phyloP scores from a whole-genome alignment of 2,888 invertebrate genomes.

The Diploptera punctata region DNA sequence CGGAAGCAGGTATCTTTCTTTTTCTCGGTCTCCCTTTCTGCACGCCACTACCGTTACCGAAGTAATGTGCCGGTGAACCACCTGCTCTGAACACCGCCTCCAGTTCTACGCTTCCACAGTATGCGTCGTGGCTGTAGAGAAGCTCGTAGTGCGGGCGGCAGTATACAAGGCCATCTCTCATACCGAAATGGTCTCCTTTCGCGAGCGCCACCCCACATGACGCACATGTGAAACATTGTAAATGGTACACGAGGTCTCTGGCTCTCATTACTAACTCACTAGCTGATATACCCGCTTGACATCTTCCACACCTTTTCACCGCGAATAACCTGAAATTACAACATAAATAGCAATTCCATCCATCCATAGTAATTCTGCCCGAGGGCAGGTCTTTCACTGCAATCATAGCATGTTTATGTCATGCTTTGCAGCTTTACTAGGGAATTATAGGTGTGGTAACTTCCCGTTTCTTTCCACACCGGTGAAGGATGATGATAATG shows the following conservation, averaged over 20 bases:
- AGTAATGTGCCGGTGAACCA: constrained; percentile 69
- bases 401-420: too few relatives aligned
- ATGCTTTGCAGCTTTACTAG: too few relatives aligned
- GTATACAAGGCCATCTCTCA: constrained; percentile 79
- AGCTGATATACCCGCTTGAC: constrained; percentile 82
- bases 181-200: constrained; percentile 91
- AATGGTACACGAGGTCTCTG: constrained; percentile 84
- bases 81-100: constrained; percentile 43
- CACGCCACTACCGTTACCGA: constrained; percentile 62
- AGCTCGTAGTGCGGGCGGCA: constrained; percentile 74
- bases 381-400: too few relatives aligned
- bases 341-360: too few relatives aligned
- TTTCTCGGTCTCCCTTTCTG: constrained; percentile 84
- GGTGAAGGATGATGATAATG: too few relatives aligned
- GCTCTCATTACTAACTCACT: constrained; percentile 93
- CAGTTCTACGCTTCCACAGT: constrained; percentile 42
- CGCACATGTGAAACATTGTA: constrained; percentile 88
- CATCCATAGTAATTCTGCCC: too few relatives aligned
- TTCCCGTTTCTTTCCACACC: too few relatives aligned
- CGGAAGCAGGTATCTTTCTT: constrained; percentile 62
- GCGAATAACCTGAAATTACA: constrained; percentile 76
- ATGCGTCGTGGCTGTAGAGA: constrained; percentile 51
- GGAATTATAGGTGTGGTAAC: too few relatives aligned
- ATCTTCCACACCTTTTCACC: constrained; percentile 84
- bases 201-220: constrained; percentile 82